phyloP scores from a whole-genome alignment of 2,888 invertebrate species.

The Sialis lutaria region DNA sequence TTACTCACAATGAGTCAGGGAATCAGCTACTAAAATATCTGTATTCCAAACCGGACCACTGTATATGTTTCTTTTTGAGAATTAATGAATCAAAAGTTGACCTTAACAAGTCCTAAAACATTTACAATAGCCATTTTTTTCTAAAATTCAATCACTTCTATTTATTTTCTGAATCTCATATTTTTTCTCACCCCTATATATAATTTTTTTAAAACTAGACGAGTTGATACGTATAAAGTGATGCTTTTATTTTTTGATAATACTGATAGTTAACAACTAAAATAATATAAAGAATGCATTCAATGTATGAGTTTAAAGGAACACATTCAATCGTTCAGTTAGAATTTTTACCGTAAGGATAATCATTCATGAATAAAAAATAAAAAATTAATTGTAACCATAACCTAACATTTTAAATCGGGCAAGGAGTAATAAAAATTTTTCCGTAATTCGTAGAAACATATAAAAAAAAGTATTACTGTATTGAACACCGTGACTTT shows the following conservation, averaged over 20 bases:
- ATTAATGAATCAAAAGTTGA: too few species aligned
- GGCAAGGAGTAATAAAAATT: background rate
- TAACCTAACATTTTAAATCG: background rate
- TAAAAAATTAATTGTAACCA: background rate
- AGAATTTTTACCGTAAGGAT: background rate
- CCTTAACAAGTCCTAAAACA: too few species aligned
- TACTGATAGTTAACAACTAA: background rate
- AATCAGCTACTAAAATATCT: too few species aligned
- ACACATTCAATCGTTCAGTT: background rate
- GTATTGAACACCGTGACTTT: background rate
- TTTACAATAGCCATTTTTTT: too few species aligned
- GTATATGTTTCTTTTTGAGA: too few species aligned
- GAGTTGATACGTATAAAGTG: background rate
- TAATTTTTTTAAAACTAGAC: background rate
- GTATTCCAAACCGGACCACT: too few species aligned
- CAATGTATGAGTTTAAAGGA: background rate
- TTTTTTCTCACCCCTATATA: too few species aligned
- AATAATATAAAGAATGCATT: background rate
- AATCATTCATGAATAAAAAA: background rate
- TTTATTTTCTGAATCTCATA: too few species aligned
- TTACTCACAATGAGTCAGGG: too few species aligned
- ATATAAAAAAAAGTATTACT: background rate
- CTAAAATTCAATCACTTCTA: too few species aligned
- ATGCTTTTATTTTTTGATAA: background rate
- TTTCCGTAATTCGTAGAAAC: background rate